A percentile compares a stretch with the other conserved stretches of the same genome.
phyloP scores from a whole-genome alignment of 1,140 invertebrate genomes.

The Drosophila melanogaster region Release_6_plus_ISO1_MT NT_033779.5:12426001-12426500 shows the following conservation, averaged over 20 bases:
- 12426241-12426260: conserved; percentile 51
- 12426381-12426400: conserved; percentile 10
- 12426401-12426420: conserved; percentile 2
- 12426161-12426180: conserved; percentile 61
- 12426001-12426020: conserved; percentile 43
- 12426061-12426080: conserved; percentile 63
- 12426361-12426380: conserved; percentile 13
- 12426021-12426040: background rate
- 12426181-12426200: conserved; percentile 40
- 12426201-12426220: conserved; percentile 5
- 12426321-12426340: conserved; percentile 72
- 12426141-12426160: conserved; percentile 40
- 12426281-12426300: conserved; percentile 76
- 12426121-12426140: conserved; percentile 25
- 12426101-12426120: conserved; percentile 63
- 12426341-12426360: background rate
- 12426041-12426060: conserved; percentile 1
- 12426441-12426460: too few relatives aligned
- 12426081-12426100: conserved; percentile 52
- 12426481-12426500: too few relatives aligned
- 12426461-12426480: too few relatives aligned
- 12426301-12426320: conserved; percentile 79
- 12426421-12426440: background rate
- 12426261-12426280: conserved; percentile 78
- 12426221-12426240: conserved; percentile 13